Evolutionary conservation across 2,888 invertebrate genomes (phyloP), one percentile per base, ranked within the genome.

Genomic region (Loripinus fragilis): DNA sequence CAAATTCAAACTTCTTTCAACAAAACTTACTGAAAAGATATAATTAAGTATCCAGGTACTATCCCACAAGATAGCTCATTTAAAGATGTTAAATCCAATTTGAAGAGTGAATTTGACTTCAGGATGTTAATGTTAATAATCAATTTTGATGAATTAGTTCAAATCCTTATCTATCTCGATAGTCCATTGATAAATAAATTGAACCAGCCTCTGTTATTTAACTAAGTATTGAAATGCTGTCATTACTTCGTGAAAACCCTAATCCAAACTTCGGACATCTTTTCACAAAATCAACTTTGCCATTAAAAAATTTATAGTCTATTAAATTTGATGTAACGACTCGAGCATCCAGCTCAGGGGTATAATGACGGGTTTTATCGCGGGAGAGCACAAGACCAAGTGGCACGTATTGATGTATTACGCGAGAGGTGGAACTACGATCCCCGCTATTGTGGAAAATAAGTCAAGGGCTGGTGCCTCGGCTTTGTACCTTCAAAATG

Each of bases 341-440:
- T 60, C 17, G 60, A 67, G 67, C 67, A 67, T 41, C 45, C 28
- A 67, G 17, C 42, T 25, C 15, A 67, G 25, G 35, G 67, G 28
- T 42, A 67, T 45, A 67, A 67, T 67, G 23, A 25, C 7, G 8
- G 28, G 67, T 28, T 23, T 67, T 25, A 67, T 67, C 23, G 42
- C 67, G 38, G 67, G 41, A 45, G 67, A 41, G 23, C 41, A 20
- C 41, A 17, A 45, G 41, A 17, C 28, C 67, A 17, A 42, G 25
- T 76, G 76, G 52, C 76, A 76, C 52, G 67, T 71, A 67, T 68
- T 76, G 76, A 50, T n/a, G 30, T 66, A 33, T 72, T 65, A 20
- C 38, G 23, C 28, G 28, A 42, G 71, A 68, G 71, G 76, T 42
- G 76, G 71, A 45, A 71, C 33, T 52, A 38, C 38, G 52, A 55